These are phyloP conservation scores for Odontothrips loti DNA, from an alignment of 2,888 invertebrate genomes.

Conservation along the genomic window DNA sequence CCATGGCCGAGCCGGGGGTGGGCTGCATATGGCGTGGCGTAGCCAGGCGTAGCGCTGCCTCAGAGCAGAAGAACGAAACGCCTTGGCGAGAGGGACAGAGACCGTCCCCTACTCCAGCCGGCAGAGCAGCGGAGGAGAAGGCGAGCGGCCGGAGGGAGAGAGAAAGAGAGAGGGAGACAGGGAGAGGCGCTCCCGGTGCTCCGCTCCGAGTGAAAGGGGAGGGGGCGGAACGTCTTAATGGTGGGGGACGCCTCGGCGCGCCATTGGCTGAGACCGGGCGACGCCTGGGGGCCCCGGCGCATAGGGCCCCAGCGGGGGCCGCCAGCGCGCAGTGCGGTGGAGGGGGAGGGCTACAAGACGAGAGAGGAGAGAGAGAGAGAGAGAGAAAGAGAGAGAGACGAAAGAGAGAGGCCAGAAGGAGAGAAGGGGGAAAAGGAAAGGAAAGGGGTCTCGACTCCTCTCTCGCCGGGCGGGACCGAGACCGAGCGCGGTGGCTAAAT, in stretches of 20 bases:
- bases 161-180: neutral
- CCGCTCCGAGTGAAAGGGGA: neutral
- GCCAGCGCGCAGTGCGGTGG: neutral
- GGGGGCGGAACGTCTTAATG: constrained; percentile 11
- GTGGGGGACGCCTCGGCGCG: neutral
- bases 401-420: neutral
- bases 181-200: neutral
- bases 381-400: neutral
- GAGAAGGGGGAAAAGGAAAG: neutral
- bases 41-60: neutral
- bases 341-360: neutral
- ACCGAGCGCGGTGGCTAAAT: neutral
- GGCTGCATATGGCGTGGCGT: neutral
- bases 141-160: neutral
- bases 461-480: neutral
- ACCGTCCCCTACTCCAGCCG: neutral
- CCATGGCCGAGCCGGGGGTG: too few species aligned
- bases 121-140: neutral
- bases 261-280: constrained; percentile 14
- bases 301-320: neutral
- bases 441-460: neutral
- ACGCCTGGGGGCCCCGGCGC: neutral
- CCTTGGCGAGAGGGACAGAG: neutral
- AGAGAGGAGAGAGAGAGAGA: neutral
- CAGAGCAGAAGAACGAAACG: neutral